A percentile compares a stretch with the other conserved stretches of the same genome.
These are phyloP conservation scores for Lepidochrysops patricia DNA, from an alignment of 2,888 invertebrate genomes.

Conservation along the genomic window DNA sequence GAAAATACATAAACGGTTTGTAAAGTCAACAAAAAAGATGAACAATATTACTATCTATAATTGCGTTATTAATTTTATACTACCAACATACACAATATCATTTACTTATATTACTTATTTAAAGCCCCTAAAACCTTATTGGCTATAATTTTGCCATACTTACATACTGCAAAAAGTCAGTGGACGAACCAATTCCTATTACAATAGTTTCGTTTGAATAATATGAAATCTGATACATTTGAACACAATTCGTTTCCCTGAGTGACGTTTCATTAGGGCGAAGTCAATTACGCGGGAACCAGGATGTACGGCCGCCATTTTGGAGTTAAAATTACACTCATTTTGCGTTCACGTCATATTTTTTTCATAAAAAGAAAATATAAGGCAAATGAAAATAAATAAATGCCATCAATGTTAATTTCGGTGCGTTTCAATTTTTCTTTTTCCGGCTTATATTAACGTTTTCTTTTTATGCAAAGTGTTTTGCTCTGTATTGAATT, in stretches of 20 bases:
- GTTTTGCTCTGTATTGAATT: background rate
- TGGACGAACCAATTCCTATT: background rate
- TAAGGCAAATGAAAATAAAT: constrained; percentile 30
- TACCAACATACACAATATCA: no score
- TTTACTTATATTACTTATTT: no score
- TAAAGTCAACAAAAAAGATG: no score
- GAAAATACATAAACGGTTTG: no score
- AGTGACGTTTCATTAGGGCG: constrained; percentile 47
- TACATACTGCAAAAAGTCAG: background rate
- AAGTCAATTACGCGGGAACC: constrained; percentile 44
- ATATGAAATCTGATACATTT: constrained; percentile 18
- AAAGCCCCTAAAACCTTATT: background rate
- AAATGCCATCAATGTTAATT: constrained; percentile 40
- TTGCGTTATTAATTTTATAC: no score
- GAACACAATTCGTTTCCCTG: constrained; percentile 22
- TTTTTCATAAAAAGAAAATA: constrained; percentile 34
- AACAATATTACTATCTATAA: no score
- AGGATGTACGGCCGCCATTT: constrained; percentile 45
- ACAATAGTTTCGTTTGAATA: constrained; percentile 7
- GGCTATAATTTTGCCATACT: background rate
- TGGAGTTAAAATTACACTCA: constrained; percentile 45
- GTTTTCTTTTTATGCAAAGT: constrained; percentile 5
- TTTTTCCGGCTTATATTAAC: constrained; percentile 1
- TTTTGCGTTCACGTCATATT: constrained; percentile 32
- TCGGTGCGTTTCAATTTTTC: constrained; percentile 22